Evolutionary conservation across 1,140 invertebrate species (phyloP), one percentile per base, ranked within the genome.

Genomic region (Apolygus lucorum): DNA sequence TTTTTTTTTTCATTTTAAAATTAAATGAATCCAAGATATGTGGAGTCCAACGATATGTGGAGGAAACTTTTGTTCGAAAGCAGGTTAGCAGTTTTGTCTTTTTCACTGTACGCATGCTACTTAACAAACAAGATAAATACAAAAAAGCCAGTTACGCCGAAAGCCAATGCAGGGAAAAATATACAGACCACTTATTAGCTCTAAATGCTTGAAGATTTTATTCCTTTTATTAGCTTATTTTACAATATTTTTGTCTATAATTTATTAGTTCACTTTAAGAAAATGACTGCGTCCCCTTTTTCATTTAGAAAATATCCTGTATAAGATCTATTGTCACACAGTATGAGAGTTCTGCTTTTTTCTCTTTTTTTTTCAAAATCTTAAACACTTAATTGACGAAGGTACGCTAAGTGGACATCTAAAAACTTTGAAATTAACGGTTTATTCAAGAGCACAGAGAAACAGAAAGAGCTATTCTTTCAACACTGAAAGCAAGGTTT

Each of bases 241-340:
- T 59, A 17, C 22, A 59, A 59, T 17, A 17, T 59, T 24, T 24
- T 59, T 21, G 8, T 11, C 22, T 4, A 24, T 59, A 13, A 8
- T 24, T 59, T 59, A 11, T 59, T 13, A 4, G 11, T 59, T 59
- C 22, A 14, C 22, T 24, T 59, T 17, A 59, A 24, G 22, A 59
- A 59, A 59, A 59, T 59, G 54, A 59, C 54, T 59, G 54, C 54
- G 54, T 59, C 54, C 54, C 54, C 54, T 59, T 24, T 17, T 59
- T 59, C 54, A 59, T 59, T 59, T 64, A 64, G 63, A 72, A 72
- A 72, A 68, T 70, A 62, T 70, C 72, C 72, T 72, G 72, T 70
- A 72, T 70, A 70, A 72, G 72, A 72, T 64, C 72, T 72, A 72
- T 72, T 72, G 72, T 72, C 72, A 70, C 69, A 68, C 69, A 72